These are phyloP conservation scores for Cecidostiba fungosa DNA, from an alignment of 2,888 invertebrate genomes.

Conservation along the genomic window DNA sequence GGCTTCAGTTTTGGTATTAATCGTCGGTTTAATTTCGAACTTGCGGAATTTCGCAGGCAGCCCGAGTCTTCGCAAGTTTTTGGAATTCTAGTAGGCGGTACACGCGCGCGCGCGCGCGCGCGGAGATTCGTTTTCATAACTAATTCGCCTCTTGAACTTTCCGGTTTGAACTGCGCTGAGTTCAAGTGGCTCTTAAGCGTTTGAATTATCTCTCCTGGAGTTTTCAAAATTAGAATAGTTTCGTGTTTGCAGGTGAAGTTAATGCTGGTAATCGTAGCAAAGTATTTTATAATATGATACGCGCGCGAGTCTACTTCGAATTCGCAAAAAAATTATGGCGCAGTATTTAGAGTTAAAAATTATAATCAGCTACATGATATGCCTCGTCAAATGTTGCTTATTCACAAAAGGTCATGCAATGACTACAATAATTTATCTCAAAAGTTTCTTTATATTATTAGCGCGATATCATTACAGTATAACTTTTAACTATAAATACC, in stretches of 20 bases:
- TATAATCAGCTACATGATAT: no score
- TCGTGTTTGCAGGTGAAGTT: not conserved
- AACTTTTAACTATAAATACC: no score
- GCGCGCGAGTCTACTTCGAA: no score
- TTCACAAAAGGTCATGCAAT: no score
- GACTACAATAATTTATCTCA: no score
- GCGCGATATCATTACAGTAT: no score
- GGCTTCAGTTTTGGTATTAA: not conserved
- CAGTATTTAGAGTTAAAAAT: no score
- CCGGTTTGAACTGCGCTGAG: not conserved
- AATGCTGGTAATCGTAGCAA: not conserved
- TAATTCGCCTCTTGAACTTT: constrained; percentile 31
- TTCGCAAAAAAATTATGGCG: no score
- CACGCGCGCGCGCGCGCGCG: not conserved
- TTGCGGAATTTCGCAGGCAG: not conserved
- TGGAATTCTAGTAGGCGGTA: not conserved
- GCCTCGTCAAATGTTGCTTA: no score
- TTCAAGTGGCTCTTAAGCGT: not conserved
- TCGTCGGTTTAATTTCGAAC: not conserved
- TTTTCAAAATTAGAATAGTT: constrained; percentile 30
- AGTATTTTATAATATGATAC: not conserved
- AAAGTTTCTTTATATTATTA: no score
- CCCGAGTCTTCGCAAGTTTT: not conserved
- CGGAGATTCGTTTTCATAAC: constrained; percentile 30
- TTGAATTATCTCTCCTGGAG: constrained; percentile 15